Percentiles rank a stretch among this genome's conserved stretches.
phyloP scores from a whole-genome alignment of 2,888 invertebrate species.

The Hermaeophaga mercurialis region DNA sequence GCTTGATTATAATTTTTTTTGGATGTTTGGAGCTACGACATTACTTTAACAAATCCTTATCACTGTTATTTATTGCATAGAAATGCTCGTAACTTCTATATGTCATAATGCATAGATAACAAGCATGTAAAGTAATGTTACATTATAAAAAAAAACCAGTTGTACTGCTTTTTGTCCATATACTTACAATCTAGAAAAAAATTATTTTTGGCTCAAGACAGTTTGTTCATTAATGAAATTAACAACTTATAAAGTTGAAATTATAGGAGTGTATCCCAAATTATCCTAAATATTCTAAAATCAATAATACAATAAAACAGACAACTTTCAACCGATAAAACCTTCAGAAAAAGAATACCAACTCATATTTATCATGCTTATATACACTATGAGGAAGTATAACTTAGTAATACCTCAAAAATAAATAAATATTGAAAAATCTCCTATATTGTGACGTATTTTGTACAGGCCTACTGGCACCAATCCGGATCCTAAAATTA shows the following conservation, averaged over 20 bases:
- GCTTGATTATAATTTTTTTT: too few species aligned
- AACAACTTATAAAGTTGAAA: constrained; percentile 16
- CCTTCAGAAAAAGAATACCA: too few species aligned
- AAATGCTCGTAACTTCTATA: neutral
- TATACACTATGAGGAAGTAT: neutral
- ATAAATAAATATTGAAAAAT: constrained; percentile 34
- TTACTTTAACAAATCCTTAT: too few species aligned
- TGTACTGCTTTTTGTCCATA: neutral
- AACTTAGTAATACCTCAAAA: constrained; percentile 34
- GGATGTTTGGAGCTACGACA: too few species aligned
- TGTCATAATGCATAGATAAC: too few species aligned
- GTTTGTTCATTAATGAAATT: neutral
- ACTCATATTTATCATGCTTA: neutral
- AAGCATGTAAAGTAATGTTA: too few species aligned
- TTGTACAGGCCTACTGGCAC: constrained; percentile 34
- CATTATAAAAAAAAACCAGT: too few species aligned
- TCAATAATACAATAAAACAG: neutral
- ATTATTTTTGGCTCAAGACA: neutral
- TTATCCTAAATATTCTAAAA: neutral
- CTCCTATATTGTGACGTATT: constrained; percentile 26
- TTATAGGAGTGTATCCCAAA: neutral
- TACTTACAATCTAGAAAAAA: too few species aligned
- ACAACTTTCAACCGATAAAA: neutral
- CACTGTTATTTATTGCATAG: neutral
- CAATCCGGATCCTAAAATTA: constrained; percentile 41